phyloP scores from a whole-genome alignment of 2,797 vertebrate species.

The Argentina silus region DNA sequence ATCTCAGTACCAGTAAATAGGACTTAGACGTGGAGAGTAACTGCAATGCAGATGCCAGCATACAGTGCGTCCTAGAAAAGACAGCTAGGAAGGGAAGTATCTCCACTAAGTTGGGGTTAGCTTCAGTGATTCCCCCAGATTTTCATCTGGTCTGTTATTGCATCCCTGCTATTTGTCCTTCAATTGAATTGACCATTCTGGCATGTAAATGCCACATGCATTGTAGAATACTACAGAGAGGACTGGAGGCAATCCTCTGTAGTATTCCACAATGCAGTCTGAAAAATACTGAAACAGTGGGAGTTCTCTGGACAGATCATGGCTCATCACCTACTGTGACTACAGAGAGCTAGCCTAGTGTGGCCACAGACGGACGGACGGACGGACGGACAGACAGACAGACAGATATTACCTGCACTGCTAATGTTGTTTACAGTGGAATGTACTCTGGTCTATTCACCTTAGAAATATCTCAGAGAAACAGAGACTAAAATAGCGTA shows the following conservation, averaged over 20 bases:
- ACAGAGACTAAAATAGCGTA: conserved; percentile 53
- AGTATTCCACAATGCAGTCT: conserved; percentile 59
- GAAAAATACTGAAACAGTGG: conserved; percentile 63
- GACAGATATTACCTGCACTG: conserved; percentile 10
- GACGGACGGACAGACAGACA: too few relatives aligned
- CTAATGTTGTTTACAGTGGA: conserved; percentile 38
- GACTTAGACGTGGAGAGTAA: not conserved
- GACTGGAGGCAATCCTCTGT: conserved; percentile 52
- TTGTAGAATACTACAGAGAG: too few relatives aligned
- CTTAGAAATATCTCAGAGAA: conserved; percentile 48
- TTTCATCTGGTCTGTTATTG: not conserved
- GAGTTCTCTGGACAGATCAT: conserved; percentile 72
- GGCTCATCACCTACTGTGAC: conserved; percentile 65
- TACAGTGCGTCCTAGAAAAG: not conserved
- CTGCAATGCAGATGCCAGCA: not conserved
- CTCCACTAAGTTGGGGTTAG: not conserved
- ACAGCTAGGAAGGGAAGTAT: not conserved
- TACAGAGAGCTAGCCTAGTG: conserved; percentile 68
- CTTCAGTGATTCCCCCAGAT: not conserved
- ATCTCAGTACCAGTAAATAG: conserved; percentile 38
- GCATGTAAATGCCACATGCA: too few relatives aligned
- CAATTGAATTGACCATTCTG: too few relatives aligned
- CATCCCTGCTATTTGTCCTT: too few relatives aligned
- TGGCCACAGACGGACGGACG: conserved; percentile 52
- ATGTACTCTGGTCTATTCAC: conserved; percentile 29